Percentiles rank a stretch among this genome's conserved stretches.
phyloP scores from a whole-genome alignment of 2,797 vertebrate genomes.

The Falco biarmicus region DNA sequence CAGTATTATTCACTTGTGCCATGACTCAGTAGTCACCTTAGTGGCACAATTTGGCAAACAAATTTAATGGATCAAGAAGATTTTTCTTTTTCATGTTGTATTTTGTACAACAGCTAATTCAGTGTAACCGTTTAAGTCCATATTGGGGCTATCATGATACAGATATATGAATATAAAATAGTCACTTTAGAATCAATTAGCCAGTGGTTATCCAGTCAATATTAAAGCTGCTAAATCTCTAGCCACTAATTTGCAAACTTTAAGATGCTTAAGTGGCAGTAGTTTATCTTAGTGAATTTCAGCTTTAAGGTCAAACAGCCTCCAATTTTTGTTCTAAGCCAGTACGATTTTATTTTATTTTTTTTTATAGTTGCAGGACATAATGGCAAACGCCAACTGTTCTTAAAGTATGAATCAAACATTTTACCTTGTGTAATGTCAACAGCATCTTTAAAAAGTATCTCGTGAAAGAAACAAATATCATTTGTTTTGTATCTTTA shows the following conservation, averaged over 20 bases:
- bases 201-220: neutral
- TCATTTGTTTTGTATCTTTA: neutral
- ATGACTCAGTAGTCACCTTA: accelerated
- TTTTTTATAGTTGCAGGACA: neutral
- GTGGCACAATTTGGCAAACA: neutral
- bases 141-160: neutral
- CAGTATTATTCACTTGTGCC: neutral
- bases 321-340: neutral
- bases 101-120: neutral
- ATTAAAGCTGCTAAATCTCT: neutral
- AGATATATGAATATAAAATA: neutral
- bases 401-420: neutral
- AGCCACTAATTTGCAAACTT: neutral
- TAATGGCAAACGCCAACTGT: neutral
- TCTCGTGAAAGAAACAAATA: neutral
- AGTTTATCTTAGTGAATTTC: neutral
- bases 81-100: neutral
- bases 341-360: neutral
- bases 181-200: neutral
- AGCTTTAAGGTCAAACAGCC: neutral
- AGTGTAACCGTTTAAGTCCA: neutral
- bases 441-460: neutral
- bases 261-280: neutral
- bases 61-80: neutral
- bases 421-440: neutral